Percentiles rank a stretch among this genome's conserved stretches.
Evolutionary conservation across 2,888 invertebrate species (phyloP).

Genomic region (Odiellus spinosus): DNA sequence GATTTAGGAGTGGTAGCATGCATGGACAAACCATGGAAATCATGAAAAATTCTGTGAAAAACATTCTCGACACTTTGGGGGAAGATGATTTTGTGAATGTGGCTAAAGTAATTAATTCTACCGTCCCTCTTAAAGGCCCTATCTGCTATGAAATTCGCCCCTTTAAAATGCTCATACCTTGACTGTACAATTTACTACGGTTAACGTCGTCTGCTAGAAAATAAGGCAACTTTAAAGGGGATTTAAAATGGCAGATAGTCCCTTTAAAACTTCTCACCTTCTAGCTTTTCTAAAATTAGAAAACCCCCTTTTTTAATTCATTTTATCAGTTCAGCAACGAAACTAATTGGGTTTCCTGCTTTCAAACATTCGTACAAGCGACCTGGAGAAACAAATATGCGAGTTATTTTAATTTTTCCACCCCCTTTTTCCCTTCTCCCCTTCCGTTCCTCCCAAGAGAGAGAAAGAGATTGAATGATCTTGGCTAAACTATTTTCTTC

Average conservation of each 20-base stretch:
- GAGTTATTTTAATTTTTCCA: constrained; percentile 5
- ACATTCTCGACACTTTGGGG: constrained; percentile 34
- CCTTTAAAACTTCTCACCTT: too few relatives aligned
- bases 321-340: constrained; percentile 28
- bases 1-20: constrained; percentile 35
- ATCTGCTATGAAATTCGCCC: too few relatives aligned
- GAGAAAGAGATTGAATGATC: neutral
- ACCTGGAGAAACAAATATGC: constrained; percentile 34
- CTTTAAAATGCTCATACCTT: too few relatives aligned
- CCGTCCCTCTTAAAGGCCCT: too few relatives aligned
- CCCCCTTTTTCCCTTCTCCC: neutral
- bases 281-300: too few relatives aligned
- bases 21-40: constrained; percentile 36
- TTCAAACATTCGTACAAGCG: constrained; percentile 34
- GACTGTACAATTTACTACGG: too few relatives aligned
- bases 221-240: too few relatives aligned
- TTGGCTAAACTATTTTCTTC: constrained; percentile 1
- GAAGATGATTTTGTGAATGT: constrained; percentile 38
- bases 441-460: too few relatives aligned
- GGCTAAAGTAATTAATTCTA: constrained; percentile 27
- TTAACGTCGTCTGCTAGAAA: too few relatives aligned
- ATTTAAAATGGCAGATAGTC: too few relatives aligned
- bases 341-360: constrained; percentile 29
- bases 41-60: constrained; percentile 35
- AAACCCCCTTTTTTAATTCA: too few relatives aligned